These are phyloP conservation scores for Siniperca obscura DNA, from an alignment of 2,797 vertebrate genomes.

Conservation along the genomic window DNA sequence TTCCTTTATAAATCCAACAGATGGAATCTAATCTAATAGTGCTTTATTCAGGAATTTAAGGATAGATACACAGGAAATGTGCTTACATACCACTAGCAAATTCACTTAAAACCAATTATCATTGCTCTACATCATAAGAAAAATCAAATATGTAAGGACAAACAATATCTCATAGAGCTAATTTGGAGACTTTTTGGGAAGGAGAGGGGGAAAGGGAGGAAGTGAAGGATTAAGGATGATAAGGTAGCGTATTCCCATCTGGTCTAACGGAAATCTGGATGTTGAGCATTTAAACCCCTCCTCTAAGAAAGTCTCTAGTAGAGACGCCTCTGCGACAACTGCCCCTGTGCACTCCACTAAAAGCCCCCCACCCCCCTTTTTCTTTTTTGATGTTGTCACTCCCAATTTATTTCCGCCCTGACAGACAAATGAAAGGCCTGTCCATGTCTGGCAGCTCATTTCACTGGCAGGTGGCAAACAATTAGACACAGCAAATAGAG, in stretches of 20 bases:
- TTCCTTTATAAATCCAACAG: slow-evolving; percentile 57
- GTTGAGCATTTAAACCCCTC: slow-evolving; percentile 87
- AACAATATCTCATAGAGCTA: slow-evolving; percentile 31
- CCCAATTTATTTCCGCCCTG: slow-evolving; percentile 91
- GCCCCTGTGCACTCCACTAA: slow-evolving; percentile 49
- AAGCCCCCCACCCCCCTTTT: slow-evolving; percentile 62
- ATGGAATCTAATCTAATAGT: slow-evolving; percentile 55
- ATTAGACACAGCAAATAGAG: slow-evolving; percentile 99
- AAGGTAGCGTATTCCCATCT: slow-evolving; percentile 84
- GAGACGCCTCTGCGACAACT: slow-evolving; percentile 74
- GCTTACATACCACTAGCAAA: slow-evolving; percentile 40
- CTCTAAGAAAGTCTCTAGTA: slow-evolving; percentile 84
- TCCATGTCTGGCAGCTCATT: slow-evolving; percentile 93
- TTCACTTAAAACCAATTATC: slow-evolving; percentile 65
- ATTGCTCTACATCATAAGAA: slow-evolving; percentile 23
- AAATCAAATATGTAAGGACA: slow-evolving; percentile 34
- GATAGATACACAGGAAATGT: slow-evolving; percentile 27
- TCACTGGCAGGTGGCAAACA: slow-evolving; percentile 99
- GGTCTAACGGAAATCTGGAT: slow-evolving; percentile 80
- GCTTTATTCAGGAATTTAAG: slow-evolving; percentile 45
- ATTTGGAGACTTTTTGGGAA: slow-evolving; percentile 23
- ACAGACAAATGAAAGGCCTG: slow-evolving; percentile 95
- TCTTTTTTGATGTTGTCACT: slow-evolving; percentile 98
- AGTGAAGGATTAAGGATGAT: slow-evolving; percentile 65
- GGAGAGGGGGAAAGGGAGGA: slow-evolving; percentile 18